A percentile compares a stretch with the other conserved stretches of the same genome.
Evolutionary conservation across 2,797 vertebrate species (phyloP).

Genomic region (Lagodon rhomboides): DNA sequence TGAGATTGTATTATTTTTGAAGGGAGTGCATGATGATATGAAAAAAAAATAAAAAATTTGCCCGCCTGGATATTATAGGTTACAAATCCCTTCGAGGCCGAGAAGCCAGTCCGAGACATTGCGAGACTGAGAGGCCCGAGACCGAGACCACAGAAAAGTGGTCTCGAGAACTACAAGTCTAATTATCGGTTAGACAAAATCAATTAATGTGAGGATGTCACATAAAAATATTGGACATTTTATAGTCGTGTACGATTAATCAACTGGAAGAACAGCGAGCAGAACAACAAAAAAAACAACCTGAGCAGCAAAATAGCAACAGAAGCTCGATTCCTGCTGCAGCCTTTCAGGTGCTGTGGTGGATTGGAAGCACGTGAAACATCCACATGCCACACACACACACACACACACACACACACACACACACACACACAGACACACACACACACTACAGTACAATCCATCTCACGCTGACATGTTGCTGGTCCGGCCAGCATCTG

Average conservation of each 20-base stretch:
- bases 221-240: not conserved
- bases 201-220: not conserved
- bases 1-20: no score
- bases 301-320: not conserved
- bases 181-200: no score
- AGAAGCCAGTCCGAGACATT: no score
- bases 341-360: not conserved
- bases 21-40: no score
- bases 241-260: not conserved
- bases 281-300: not conserved
- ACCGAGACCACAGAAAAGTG: no score
- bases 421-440: not conserved
- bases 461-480: constrained; percentile 6
- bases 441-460: not conserved
- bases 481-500: constrained; percentile 1
- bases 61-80: no score
- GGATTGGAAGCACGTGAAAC: not conserved
- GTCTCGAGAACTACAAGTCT: no score
- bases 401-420: not conserved
- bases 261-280: not conserved
- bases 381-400: not conserved
- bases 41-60: no score
- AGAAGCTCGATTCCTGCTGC: not conserved
- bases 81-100: no score
- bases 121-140: no score